A percentile compares a stretch with the other conserved stretches of the same genome.
Conservation (phyloP, 2,888 invertebrate species). For the Clitarchus hookeri region DNA sequence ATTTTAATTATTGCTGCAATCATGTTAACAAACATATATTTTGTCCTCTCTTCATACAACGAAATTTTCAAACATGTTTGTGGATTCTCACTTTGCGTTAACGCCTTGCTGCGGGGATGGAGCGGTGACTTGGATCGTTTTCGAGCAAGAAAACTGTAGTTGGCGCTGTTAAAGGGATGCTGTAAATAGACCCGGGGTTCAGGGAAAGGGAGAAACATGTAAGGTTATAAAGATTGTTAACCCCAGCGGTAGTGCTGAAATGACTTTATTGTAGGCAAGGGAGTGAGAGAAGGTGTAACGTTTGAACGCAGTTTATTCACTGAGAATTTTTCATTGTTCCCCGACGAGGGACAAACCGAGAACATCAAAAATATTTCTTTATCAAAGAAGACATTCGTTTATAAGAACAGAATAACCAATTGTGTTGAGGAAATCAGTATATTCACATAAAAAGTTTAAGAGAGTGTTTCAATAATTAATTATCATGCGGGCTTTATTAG, state of each 20-base stretch:
- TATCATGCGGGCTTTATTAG: no score
- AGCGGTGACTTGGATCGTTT: neutral
- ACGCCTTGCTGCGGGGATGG: neutral
- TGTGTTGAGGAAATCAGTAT: no score
- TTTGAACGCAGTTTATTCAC: neutral
- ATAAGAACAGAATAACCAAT: no score
- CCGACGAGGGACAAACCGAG: neutral
- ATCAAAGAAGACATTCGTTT: neutral
- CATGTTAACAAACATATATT: no score
- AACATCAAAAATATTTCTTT: neutral
- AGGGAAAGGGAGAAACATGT: neutral
- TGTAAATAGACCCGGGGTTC: neutral
- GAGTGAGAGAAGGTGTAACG: neutral
- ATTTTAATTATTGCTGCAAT: no score
- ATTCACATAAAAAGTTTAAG: no score
- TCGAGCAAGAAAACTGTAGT: neutral
- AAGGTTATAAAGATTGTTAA: neutral
- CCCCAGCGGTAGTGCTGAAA: slow-evolving; percentile 4
- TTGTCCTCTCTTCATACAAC: no score
- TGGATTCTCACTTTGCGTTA: no score
- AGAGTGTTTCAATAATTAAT: no score
- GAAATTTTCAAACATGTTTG: no score
- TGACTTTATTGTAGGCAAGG: neutral
- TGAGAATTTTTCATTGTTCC: neutral
- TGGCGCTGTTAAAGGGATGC: neutral